Evolutionary conservation across 1,140 invertebrate species (phyloP), one percentile per base, ranked within the genome.

Genomic region (Cyphomyrmex costatus): DNA sequence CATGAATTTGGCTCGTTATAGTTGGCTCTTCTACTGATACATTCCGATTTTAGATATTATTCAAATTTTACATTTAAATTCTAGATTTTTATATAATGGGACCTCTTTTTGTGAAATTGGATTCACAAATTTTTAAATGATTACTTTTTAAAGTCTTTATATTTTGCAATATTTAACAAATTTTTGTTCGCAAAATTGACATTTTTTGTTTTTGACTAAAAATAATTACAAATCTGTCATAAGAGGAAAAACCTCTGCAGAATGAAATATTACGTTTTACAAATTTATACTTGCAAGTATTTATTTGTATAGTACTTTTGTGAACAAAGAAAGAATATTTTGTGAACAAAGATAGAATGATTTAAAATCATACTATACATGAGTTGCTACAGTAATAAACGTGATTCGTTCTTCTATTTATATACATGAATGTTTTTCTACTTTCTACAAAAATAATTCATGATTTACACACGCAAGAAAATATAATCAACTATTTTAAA

Each of bases 151-250:
- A 16, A 51, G 2, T 68, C 8, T 66, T 66, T 51, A 27, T 68
- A 49, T 19, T 36, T 65, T 36, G 14, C n/a, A 76, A 42, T 33
- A 61, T 60, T 42, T 16, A 16, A 27, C n/a, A n/a, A n/a, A n/a
- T 46, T 46, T 60, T 3, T 24, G 33, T 76, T 63, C 5, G 12
- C 2, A 27, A 63, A 27, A 33, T 79, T 33, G 61, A 51, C 27
- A 51, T 30, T 78, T 49, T 56, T 56, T 36, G 21, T 2, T 24
- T 24, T 49, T 14, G 16, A 8, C 5, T 16, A 12, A 24, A 14
- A 27, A 60, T 73, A 60, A 83, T 83, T 53, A 46, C 6, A 12
- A 83, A 46, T 8, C 36, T 68, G 36, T 21, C 19, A 83, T 33
- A 10, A 60, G 12, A 16, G n/a, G 30, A 74, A 58, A 80, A 36